Conservation (phyloP, 2,797 vertebrate species). For the Lagorchestes hirsutus region DNA sequence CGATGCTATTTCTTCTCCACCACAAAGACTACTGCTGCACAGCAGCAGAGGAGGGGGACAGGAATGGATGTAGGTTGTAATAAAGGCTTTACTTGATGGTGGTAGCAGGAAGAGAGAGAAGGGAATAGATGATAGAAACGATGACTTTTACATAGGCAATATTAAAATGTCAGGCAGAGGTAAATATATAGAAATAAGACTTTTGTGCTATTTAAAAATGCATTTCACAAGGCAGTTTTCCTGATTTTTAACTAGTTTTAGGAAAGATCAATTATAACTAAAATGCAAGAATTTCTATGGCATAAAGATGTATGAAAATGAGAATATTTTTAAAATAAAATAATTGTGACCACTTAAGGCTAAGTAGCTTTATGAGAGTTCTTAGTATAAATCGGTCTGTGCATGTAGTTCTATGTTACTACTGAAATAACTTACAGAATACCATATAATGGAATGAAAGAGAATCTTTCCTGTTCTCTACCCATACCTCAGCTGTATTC, state of each 20-base stretch:
- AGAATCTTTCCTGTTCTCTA: constrained; percentile 35
- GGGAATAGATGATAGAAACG: neutral
- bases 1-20: neutral
- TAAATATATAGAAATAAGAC: neutral
- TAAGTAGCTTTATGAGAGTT: neutral
- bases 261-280: constrained; percentile 12
- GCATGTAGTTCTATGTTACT: constrained; percentile 37
- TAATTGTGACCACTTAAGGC: neutral
- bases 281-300: neutral
- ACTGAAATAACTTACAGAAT: constrained; percentile 56
- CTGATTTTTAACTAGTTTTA: neutral
- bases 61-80: neutral
- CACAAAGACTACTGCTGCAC: neutral
- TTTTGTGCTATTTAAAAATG: neutral
- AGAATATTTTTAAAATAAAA: neutral
- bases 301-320: neutral
- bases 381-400: constrained; percentile 24
- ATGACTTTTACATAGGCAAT: neutral
- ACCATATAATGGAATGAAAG: neutral
- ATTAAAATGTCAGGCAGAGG: neutral
- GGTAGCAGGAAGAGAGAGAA: neutral
- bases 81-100: neutral
- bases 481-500: constrained; percentile 59
- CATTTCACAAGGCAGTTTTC: neutral
- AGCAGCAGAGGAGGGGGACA: neutral